Evolutionary conservation across 2,113 vertebrate species (phyloP).

Genomic region (Psammodynastes pulverulentus): DNA sequence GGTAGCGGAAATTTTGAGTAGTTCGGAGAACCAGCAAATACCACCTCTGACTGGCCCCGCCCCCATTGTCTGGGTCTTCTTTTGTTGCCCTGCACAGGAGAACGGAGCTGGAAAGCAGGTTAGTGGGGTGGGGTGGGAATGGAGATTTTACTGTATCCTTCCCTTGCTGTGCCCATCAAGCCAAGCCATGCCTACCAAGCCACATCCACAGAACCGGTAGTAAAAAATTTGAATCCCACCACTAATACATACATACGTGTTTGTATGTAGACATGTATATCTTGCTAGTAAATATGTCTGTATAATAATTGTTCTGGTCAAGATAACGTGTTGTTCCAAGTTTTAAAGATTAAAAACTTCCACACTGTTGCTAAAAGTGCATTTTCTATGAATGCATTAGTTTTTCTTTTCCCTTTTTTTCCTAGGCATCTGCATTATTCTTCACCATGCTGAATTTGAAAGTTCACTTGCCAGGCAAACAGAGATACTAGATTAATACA

Average conservation of each 20-base stretch:
- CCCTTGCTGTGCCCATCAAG: no score
- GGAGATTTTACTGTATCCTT: no score
- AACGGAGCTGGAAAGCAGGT: no score
- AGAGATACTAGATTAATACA: not conserved
- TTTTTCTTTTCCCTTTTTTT: conserved; percentile 26
- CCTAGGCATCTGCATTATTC: conserved; percentile 4
- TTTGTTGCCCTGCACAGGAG: no score
- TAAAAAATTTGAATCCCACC: no score
- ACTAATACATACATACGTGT: conserved; percentile 22
- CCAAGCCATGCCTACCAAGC: no score
- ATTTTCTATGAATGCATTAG: conserved; percentile 28
- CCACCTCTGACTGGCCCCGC: no score
- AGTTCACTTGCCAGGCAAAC: not conserved
- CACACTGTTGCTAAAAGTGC: conserved; percentile 43
- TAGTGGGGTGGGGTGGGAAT: no score
- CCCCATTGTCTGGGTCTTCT: no score
- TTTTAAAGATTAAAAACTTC: conserved; percentile 32
- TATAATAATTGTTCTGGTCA: conserved; percentile 24
- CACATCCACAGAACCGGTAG: no score
- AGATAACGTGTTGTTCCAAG: conserved; percentile 22
- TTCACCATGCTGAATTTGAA: conserved; percentile 40
- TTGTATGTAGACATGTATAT: not conserved
- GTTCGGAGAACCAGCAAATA: no score
- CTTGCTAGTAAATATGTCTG: not conserved
- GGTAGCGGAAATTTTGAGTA: no score